phyloP scores from a whole-genome alignment of 1,140 invertebrate genomes.

The Triops longicaudatus region DNA sequence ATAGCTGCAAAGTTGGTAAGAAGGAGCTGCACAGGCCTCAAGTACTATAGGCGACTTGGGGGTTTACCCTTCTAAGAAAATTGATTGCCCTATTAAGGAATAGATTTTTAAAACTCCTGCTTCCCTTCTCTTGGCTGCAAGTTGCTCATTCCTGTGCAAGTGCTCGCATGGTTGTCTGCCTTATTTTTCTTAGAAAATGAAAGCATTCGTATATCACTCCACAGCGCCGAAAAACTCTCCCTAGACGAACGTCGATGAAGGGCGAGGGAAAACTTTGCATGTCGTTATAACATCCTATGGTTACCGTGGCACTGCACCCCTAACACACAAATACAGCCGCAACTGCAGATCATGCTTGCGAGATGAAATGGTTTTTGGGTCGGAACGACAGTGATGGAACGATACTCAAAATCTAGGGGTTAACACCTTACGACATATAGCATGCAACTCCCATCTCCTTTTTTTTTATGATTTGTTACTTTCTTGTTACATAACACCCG shows the following conservation, averaged over 20 bases:
- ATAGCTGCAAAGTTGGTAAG: neutral
- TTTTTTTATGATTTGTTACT: neutral
- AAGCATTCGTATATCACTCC: neutral
- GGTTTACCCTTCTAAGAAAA: neutral
- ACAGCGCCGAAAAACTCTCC: neutral
- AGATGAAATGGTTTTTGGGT: neutral
- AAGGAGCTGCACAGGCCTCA: neutral
- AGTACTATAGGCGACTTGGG: neutral
- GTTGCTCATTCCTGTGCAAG: neutral
- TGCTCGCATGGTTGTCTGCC: neutral
- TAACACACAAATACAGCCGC: neutral
- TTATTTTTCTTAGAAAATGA: neutral
- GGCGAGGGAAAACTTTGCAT: neutral
- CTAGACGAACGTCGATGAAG: neutral
- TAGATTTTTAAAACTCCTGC: neutral
- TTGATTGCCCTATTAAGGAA: slow-evolving; percentile 3
- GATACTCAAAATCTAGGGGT: neutral
- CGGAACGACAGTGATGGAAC: neutral
- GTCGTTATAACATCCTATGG: neutral
- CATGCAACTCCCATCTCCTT: neutral
- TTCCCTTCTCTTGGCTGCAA: neutral
- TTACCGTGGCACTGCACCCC: neutral
- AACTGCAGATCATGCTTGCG: neutral
- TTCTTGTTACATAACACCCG: neutral
- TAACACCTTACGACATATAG: neutral